Percentiles rank a stretch among this genome's conserved stretches.
phyloP scores from a whole-genome alignment of 2,888 invertebrate genomes.

The Lepidocyrtoides sp. region DNA sequence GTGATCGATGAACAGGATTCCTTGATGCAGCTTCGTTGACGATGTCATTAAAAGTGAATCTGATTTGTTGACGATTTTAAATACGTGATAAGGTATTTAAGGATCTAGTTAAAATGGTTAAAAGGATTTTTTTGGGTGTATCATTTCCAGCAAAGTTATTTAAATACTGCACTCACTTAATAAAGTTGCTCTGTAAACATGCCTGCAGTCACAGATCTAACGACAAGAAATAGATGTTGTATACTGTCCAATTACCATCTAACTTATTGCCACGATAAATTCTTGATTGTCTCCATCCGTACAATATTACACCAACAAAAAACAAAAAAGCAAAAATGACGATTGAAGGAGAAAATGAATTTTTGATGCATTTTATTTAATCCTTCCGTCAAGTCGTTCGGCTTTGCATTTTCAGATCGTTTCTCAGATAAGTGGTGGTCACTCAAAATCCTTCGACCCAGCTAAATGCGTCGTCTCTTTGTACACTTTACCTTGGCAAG shows the following conservation, averaged over 20 bases:
- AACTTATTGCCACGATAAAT: constrained; percentile 38
- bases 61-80: neutral
- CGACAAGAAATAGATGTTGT: neutral
- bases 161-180: neutral
- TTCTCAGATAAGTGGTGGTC: neutral
- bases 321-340: neutral
- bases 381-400: neutral
- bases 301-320: neutral
- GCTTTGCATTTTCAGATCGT: neutral
- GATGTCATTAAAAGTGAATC: neutral
- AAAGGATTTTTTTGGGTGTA: neutral
- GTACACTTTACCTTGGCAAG: neutral
- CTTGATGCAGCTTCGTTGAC: neutral
- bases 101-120: constrained; percentile 11
- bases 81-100: constrained; percentile 29
- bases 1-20: too few relatives aligned
- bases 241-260: constrained; percentile 14
- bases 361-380: neutral
- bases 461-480: neutral
- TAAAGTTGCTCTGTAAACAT: neutral
- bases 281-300: neutral
- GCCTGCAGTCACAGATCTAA: too few relatives aligned
- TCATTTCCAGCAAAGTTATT: neutral
- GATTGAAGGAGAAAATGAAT: neutral
- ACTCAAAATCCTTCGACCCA: neutral